Evolutionary conservation across 2,113 vertebrate species (phyloP), one percentile per base, ranked within the genome.

Genomic region (Delphinus delphis): DNA sequence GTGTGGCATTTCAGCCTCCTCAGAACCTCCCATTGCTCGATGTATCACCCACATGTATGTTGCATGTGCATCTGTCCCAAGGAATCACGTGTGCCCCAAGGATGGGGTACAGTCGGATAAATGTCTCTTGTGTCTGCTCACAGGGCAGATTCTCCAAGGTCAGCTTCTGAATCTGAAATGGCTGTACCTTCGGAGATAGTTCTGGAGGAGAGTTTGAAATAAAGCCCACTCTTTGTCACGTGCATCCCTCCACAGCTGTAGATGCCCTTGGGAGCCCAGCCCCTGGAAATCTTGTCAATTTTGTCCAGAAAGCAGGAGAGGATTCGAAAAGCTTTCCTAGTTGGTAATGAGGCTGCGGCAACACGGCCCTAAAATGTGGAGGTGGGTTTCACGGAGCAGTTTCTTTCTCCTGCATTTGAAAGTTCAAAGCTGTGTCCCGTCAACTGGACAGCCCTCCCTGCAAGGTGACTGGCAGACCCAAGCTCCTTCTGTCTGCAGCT

Each of bases 11-110:
- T 67, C 38, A 4, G 9, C 3, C 38, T 36, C 44, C 33, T 23
- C 23, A 2, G 17, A 36, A 33, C 7, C 28, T 17, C 23, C 33
- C 31, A 6, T 41, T 6, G 4, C 50, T 33, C 1, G 0, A 0
- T 3, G 1, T 3, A 1, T 28, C 28, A 38, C 36, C 58, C 2
- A 9, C 47, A 7, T 33, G 13, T 28, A 12, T 1, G n/a, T 1
- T 6, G 33, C 2, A 0, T 23, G 2, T 60, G 4, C 4, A 3
- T n/a, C 47, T 47, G 44, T 6, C 6, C 50, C 81, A 38, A 50
- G 58, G 71, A 85, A 38, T 18, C 3, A 0, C 10, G 6, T 5
- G 14, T 80, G 31, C 12, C 18, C 11, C 11, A 8, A 60, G 26
- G 25, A 41, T 3, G 23, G 38, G 8, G 3, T 44, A 4, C 14